Percentiles rank a stretch among this genome's conserved stretches.
Evolutionary conservation across 2,888 invertebrate genomes (phyloP).

Genomic region (Nyleta sp.): DNA sequence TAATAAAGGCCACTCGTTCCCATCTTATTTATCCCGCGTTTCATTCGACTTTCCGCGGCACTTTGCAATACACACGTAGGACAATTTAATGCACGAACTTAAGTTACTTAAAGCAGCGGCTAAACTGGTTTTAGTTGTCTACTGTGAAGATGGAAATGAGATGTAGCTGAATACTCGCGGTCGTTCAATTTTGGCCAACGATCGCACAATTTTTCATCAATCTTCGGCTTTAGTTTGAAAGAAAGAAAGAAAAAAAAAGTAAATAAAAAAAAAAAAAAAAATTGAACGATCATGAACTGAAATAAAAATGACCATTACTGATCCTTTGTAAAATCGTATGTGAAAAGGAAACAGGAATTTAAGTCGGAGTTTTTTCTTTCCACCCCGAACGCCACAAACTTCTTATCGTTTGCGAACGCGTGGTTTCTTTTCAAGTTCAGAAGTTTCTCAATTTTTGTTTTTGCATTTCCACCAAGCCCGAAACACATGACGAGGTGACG

Average conservation of each 20-base stretch:
- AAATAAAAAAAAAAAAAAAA: no score
- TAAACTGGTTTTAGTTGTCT: slow-evolving; percentile 61
- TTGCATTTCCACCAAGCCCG: slow-evolving; percentile 14
- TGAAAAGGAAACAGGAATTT: slow-evolving; percentile 4
- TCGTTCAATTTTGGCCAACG: slow-evolving; percentile 24
- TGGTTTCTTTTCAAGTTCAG: background rate
- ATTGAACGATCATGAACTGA: slow-evolving; percentile 32
- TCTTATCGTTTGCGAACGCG: background rate
- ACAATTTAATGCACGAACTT: slow-evolving; percentile 38
- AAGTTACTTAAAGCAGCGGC: slow-evolving; percentile 44
- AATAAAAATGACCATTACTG: no score
- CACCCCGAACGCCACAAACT: slow-evolving; percentile 10
- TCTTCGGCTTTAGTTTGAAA: background rate
- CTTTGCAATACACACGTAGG: slow-evolving; percentile 33
- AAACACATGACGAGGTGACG: slow-evolving; percentile 20
- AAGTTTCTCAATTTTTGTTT: slow-evolving; percentile 1
- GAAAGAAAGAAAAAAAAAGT: no score
- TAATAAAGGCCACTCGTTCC: slow-evolving; percentile 21
- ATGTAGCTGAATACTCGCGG: slow-evolving; percentile 20
- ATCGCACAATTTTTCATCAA: slow-evolving; percentile 29
- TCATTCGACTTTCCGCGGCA: background rate
- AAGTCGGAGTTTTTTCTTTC: slow-evolving; percentile 13
- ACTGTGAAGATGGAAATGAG: slow-evolving; percentile 12
- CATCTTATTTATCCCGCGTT: background rate
- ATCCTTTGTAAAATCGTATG: slow-evolving; percentile 12